These are phyloP conservation scores for Natator depressus DNA, from an alignment of 2,113 vertebrate species.

Conservation along the genomic window DNA sequence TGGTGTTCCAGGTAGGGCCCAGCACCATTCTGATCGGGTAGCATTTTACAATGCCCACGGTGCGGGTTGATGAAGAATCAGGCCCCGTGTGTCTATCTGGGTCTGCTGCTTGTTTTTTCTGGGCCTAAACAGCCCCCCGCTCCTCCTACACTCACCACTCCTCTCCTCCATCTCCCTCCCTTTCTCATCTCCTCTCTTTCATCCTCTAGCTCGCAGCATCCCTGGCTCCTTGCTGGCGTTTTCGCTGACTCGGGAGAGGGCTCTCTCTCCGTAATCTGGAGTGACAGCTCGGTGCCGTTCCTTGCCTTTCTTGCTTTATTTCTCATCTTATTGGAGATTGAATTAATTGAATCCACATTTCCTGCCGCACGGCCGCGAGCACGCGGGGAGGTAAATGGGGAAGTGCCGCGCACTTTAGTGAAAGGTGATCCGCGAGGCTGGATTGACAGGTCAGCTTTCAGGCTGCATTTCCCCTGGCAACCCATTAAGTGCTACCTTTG, in stretches of 20 bases:
- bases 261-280: neutral
- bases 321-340: neutral
- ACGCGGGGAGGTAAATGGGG: neutral
- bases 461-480: neutral
- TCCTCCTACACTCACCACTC: neutral
- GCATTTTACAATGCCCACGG: neutral
- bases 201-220: neutral
- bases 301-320: neutral
- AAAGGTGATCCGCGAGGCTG: neutral
- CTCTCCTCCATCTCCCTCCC: neutral
- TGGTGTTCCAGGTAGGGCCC: neutral
- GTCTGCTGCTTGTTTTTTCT: neutral
- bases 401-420: neutral
- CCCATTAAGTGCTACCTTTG: constrained; percentile 16
- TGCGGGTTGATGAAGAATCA: neutral
- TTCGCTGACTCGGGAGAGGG: neutral
- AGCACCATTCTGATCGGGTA: neutral
- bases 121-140: neutral
- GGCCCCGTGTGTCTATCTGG: neutral
- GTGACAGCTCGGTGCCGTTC: neutral
- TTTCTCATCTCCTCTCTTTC: neutral
- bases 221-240: neutral
- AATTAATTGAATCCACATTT: neutral
- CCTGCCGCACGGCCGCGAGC: neutral
- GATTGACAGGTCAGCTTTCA: neutral